Conservation (phyloP, 2,113 vertebrate genomes). For the Pampusana beccarii region DNA sequence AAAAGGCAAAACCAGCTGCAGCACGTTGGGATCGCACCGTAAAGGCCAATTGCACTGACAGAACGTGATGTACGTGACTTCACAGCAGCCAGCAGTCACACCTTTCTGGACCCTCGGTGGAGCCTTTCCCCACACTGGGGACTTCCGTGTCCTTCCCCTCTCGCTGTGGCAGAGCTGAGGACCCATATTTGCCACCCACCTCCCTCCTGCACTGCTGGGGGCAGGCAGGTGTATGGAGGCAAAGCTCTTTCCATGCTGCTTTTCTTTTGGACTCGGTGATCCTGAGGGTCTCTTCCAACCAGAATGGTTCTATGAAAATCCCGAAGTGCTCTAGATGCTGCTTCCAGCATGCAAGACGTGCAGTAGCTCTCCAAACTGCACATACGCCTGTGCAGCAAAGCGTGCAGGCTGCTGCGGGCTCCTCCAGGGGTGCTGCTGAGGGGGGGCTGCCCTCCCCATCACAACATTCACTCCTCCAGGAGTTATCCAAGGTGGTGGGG, state of each 20-base stretch:
- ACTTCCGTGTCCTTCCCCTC: too few relatives aligned
- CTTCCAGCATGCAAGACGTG: background rate
- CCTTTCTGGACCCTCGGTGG: background rate
- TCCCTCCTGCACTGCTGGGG: too few relatives aligned
- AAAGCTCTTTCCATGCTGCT: too few relatives aligned
- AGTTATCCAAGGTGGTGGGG: background rate
- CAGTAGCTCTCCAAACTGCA: background rate
- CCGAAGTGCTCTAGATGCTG: fast-evolving
- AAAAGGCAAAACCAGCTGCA: background rate
- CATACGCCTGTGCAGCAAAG: fast-evolving
- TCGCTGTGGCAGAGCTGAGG: too few relatives aligned
- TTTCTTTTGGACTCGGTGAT: too few relatives aligned
- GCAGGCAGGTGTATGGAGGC: too few relatives aligned
- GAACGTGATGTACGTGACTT: background rate
- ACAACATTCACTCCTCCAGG: fast-evolving
- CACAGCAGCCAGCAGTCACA: background rate
- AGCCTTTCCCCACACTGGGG: background rate
- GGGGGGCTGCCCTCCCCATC: too few relatives aligned
- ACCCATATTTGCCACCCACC: too few relatives aligned
- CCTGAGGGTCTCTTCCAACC: too few relatives aligned
- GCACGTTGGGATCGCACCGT: background rate
- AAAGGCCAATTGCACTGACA: background rate
- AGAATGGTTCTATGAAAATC: background rate
- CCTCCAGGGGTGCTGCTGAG: background rate
- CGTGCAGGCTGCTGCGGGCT: background rate